Conservation (phyloP, 1,140 invertebrate genomes). For the Drosophila kohkoa region DNA sequence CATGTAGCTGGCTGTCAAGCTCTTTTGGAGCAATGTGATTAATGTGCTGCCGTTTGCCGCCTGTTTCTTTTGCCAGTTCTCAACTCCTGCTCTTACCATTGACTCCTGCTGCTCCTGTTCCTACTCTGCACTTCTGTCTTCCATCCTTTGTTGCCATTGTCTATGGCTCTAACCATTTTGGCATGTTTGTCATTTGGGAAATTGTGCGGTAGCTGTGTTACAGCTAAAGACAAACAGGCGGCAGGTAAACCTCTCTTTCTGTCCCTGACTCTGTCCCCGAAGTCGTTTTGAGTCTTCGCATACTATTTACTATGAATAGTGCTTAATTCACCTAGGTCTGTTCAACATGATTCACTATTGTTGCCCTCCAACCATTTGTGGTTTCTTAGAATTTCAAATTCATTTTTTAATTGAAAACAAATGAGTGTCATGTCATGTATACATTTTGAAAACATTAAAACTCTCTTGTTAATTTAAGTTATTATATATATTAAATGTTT, state of each 20-base stretch:
- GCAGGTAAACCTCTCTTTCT: constrained; percentile 57
- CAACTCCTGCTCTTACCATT: constrained; percentile 17
- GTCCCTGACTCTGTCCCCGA: constrained; percentile 1
- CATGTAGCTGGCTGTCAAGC: constrained; percentile 75
- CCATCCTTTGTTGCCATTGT: constrained; percentile 65
- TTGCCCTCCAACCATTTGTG: neutral
- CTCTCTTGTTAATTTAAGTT: no score
- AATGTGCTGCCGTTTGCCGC: constrained; percentile 65
- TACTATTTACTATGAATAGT: constrained; percentile 26
- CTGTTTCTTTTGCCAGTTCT: constrained; percentile 26
- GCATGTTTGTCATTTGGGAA: constrained; percentile 83
- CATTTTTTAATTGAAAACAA: neutral
- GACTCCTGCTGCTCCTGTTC: constrained; percentile 17
- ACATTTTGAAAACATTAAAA: no score
- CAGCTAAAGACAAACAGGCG: constrained; percentile 71
- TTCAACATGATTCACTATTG: constrained; percentile 30
- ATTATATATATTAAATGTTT: no score
- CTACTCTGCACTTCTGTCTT: constrained; percentile 15
- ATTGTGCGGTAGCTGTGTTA: constrained; percentile 76
- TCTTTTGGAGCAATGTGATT: constrained; percentile 82
- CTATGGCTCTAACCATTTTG: constrained; percentile 75
- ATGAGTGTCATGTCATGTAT: no score
- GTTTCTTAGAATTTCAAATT: neutral
- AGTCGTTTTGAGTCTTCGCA: constrained; percentile 30
- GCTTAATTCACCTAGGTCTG: constrained; percentile 4